These are phyloP conservation scores for Sphenodon punctatus DNA, from an alignment of 2,797 vertebrate species.

Conservation along the genomic window DNA sequence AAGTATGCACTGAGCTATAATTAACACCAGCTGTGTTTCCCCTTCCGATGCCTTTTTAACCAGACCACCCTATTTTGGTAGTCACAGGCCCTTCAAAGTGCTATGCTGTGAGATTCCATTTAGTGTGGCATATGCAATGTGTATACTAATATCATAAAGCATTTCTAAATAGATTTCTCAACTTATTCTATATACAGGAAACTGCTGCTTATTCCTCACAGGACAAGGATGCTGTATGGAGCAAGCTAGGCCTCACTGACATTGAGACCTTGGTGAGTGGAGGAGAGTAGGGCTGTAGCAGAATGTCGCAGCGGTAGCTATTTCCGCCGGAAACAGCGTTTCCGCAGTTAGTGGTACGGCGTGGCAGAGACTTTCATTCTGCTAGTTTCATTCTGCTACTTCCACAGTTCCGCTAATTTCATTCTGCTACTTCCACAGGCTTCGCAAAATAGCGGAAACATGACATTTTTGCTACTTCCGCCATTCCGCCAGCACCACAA, in stretches of 20 bases:
- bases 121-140: constrained; percentile 56
- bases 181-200: constrained; percentile 21
- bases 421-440: too few species aligned
- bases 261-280: not conserved
- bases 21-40: constrained; percentile 62
- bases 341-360: too few species aligned
- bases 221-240: not conserved
- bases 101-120: constrained; percentile 44
- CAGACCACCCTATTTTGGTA: constrained; percentile 37
- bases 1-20: constrained; percentile 51
- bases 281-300: too few species aligned
- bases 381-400: too few species aligned
- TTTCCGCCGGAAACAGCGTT: too few species aligned
- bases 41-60: constrained; percentile 45
- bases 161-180: constrained; percentile 57
- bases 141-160: constrained; percentile 63
- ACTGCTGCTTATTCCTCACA: constrained; percentile 15
- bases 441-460: too few species aligned
- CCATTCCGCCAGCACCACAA: too few species aligned
- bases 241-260: not conserved
- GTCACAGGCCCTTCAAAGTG: constrained; percentile 35
- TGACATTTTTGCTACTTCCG: too few species aligned
- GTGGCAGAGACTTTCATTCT: too few species aligned
- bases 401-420: too few species aligned
- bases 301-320: too few species aligned